These are phyloP conservation scores for Mustelus asterias DNA, from an alignment of 2,113 vertebrate species.

Conservation along the genomic window DNA sequence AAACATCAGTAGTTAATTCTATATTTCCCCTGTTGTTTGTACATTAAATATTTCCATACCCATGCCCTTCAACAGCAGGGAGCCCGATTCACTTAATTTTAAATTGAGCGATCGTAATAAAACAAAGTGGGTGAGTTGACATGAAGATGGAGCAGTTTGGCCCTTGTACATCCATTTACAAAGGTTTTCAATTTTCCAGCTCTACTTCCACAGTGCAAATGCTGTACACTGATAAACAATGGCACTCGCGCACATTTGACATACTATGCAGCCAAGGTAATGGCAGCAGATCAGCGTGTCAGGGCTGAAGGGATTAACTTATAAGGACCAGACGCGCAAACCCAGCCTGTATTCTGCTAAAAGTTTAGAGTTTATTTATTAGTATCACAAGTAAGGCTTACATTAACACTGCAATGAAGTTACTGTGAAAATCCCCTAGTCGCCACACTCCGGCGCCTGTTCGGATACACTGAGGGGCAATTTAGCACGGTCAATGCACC, in stretches of 20 bases:
- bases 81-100: constrained; percentile 21
- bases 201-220: neutral
- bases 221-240: neutral
- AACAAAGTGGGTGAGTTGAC: constrained; percentile 23
- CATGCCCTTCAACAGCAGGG: constrained; percentile 4
- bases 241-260: neutral
- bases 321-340: neutral
- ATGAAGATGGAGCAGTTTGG: neutral
- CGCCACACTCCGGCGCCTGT: too few species aligned
- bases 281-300: neutral
- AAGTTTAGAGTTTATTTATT: too few species aligned
- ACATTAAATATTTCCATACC: neutral
- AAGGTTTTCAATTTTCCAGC: neutral
- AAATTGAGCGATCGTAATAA: constrained; percentile 18
- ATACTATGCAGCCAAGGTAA: neutral
- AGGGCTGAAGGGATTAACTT: neutral
- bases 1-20: neutral
- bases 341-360: neutral
- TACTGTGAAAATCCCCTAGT: too few species aligned
- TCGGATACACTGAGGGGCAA: too few species aligned
- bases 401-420: too few species aligned
- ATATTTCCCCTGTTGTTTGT: neutral
- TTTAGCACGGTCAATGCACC: too few species aligned
- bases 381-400: too few species aligned
- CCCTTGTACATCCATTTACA: neutral